These are phyloP conservation scores for Microcebus tavaratra DNA, from an alignment of 2,113 vertebrate species.

Conservation along the genomic window DNA sequence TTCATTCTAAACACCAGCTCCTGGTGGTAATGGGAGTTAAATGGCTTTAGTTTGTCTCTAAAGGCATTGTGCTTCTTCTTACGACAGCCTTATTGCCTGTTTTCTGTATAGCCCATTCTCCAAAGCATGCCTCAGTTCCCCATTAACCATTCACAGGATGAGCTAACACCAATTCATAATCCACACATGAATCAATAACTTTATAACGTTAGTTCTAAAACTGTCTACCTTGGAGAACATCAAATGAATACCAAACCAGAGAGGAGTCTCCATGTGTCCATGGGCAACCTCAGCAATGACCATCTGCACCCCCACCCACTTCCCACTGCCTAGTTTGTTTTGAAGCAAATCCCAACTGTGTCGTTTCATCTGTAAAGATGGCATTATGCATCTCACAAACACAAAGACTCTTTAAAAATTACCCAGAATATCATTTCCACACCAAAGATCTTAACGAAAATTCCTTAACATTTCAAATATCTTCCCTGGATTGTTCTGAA, in stretches of 20 bases:
- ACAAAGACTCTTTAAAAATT: neutral
- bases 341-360: neutral
- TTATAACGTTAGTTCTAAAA: neutral
- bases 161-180: neutral
- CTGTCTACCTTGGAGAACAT: neutral
- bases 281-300: neutral
- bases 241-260: neutral
- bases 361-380: neutral
- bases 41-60: neutral
- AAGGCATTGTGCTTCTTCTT: neutral
- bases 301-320: neutral
- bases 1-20: neutral
- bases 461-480: slow-evolving; percentile 3
- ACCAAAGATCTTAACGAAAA: neutral
- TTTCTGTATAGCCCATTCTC: neutral
- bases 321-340: neutral
- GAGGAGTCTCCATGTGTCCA: neutral
- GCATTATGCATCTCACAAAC: neutral
- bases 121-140: accelerated
- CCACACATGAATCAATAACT: neutral
- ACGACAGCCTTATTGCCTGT: neutral
- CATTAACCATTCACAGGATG: neutral
- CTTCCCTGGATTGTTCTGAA: neutral
- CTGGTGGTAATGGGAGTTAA: neutral
- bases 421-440: neutral